A percentile compares a stretch with the other conserved stretches of the same genome.
These are phyloP conservation scores for Brachypteracias leptosomus DNA, from an alignment of 2,113 vertebrate genomes.

Conservation along the genomic window DNA sequence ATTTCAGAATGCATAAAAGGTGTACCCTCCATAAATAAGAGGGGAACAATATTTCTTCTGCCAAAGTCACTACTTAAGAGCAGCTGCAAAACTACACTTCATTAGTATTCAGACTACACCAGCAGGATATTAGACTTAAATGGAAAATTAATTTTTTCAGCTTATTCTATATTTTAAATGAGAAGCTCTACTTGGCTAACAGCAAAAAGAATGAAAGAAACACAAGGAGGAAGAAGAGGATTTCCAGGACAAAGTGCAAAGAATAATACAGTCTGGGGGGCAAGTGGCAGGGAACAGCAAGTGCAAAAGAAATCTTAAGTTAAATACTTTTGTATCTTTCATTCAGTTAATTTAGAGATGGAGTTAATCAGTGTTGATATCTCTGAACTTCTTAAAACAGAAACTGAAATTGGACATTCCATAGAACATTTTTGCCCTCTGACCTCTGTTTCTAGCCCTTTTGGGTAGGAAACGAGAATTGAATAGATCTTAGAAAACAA, in stretches of 20 bases:
- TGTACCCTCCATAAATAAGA: background rate
- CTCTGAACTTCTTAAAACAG: background rate
- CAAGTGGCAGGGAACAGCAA: background rate
- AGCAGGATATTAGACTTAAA: background rate
- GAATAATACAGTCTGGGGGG: background rate
- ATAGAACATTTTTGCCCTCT: background rate
- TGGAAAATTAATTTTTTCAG: background rate
- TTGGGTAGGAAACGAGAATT: background rate
- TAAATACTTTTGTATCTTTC: background rate
- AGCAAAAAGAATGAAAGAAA: background rate
- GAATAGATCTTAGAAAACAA: background rate
- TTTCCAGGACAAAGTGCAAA: background rate
- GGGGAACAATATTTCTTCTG: background rate
- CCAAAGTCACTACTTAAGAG: background rate
- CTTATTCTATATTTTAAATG: background rate
- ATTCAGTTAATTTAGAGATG: background rate
- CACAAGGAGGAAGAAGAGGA: background rate
- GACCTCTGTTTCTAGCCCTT: background rate
- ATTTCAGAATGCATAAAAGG: background rate
- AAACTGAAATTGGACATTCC: background rate
- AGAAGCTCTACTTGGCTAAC: background rate
- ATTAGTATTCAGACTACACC: background rate
- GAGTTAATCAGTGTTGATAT: background rate
- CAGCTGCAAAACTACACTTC: background rate
- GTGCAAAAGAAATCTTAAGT: background rate